phyloP scores from a whole-genome alignment of 2,113 vertebrate species.

The Cyprinodon brontotheroides region DNA sequence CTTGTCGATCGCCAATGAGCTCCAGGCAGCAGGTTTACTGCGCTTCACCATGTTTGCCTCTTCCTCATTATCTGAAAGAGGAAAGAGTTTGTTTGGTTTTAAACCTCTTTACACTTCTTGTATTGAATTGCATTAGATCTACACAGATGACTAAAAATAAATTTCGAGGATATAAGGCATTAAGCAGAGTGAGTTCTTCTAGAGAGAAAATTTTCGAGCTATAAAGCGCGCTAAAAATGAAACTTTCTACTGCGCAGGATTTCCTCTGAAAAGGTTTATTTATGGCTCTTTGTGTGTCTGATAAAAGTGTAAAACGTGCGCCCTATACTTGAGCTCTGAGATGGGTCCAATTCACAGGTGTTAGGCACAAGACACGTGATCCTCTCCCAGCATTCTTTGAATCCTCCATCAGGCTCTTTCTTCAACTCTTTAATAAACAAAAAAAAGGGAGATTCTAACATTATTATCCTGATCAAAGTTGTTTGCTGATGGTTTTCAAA shows the following conservation, averaged over 20 bases:
- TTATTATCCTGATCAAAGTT: neutral
- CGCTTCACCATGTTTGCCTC: constrained; percentile 55
- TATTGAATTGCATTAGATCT: too few relatives aligned
- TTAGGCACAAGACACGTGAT: constrained; percentile 87
- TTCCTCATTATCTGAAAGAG: constrained; percentile 52
- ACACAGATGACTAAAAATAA: too few relatives aligned
- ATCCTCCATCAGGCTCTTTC: constrained; percentile 30
- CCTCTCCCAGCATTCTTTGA: constrained; percentile 68
- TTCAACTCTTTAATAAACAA: constrained; percentile 21
- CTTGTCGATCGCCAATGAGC: constrained; percentile 64
- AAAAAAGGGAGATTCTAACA: neutral
- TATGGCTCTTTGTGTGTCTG: too few relatives aligned
- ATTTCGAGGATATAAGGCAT: too few relatives aligned
- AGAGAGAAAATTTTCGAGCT: too few relatives aligned
- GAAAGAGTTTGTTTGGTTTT: neutral
- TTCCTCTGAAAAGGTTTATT: too few relatives aligned
- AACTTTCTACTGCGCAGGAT: too few relatives aligned
- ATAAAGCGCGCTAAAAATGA: too few relatives aligned
- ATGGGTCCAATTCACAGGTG: constrained; percentile 84
- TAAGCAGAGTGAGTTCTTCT: too few relatives aligned
- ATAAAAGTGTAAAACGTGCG: neutral
- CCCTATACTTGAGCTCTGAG: constrained; percentile 66
- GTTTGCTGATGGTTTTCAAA: too few relatives aligned
- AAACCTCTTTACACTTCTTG: too few relatives aligned
- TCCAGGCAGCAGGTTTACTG: constrained; percentile 88